Base-by-base conservation (phyloP, 2,888 invertebrate genomes). In the Colostygia pectinataria region DNA sequence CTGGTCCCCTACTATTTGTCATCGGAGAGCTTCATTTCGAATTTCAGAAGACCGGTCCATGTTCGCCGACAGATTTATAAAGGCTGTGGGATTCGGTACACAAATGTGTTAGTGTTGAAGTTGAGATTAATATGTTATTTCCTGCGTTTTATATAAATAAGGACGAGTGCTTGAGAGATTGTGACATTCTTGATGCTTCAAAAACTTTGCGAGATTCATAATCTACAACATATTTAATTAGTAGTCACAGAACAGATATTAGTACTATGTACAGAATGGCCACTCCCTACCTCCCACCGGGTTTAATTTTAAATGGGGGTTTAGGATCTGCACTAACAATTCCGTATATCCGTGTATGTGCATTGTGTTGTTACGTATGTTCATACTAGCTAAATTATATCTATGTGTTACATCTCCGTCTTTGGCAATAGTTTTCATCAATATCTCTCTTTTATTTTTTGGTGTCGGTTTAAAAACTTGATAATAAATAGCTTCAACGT, bases 1-100 rank as follows among this genome's bases (percentile, higher is more conserved):
- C 28, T 10, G 36, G 73, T 68, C 74, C 73, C 74, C 59, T 55
- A 71, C 68, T 73, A 81, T 86, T 83, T 85, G 83, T 87, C 86
- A 85, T 78, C 72, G 71, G 62, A 65, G 80, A 83, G 68, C 60
- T 70, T 80, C 75, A 82, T 85, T 83, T 77, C n/a, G n/a, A n/a
- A n/a, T n/a, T n/a, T n/a, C n/a, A 78, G 71, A 73, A 77, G 69
- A 73, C 59, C 68, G 71, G 71, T 67, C n/a, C 68, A 65, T 42
- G 55, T 48, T 37, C 41, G 28, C 8, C 46, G 61, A 66, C 60
- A 58, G 68, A 70, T 65, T 65, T 68, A 63, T 63, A 63, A 47
- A 53, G 59, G 57, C 57, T 52, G 63, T 53, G 43, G 52, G 61
- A 54, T 23, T 43, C 27, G n/a, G 37, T 56, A 55, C 57, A 40